Percentiles rank a stretch among this genome's conserved stretches.
phyloP scores from a whole-genome alignment of 2,888 invertebrate genomes.

The Apotomis betuletana region DNA sequence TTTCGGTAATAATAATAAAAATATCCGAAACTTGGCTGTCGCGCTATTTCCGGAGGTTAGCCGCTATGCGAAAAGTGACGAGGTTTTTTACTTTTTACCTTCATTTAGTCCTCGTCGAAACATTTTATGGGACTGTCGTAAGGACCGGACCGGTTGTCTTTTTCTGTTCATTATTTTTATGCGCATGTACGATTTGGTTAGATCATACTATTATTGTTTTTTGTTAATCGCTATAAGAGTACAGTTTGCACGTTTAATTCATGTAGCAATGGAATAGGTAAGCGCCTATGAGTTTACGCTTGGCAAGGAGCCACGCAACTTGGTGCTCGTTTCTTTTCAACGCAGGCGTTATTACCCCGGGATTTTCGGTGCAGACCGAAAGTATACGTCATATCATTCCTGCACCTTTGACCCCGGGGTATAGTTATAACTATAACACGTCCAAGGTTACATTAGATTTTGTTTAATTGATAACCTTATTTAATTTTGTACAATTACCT shows the following conservation, averaged over 20 bases:
- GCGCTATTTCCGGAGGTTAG: constrained; percentile 34
- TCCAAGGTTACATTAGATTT: not conserved
- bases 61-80: constrained; percentile 33
- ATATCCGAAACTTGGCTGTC: constrained; percentile 15
- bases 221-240: not conserved
- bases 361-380: no score
- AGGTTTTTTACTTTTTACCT: constrained; percentile 30
- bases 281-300: constrained; percentile 39
- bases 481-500: not conserved
- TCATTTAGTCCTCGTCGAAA: constrained; percentile 24
- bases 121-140: constrained; percentile 37
- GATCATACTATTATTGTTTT: not conserved
- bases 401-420: no score
- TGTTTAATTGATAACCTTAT: not conserved
- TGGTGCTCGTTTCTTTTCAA: constrained; percentile 12
- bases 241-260: not conserved
- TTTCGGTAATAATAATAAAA: not conserved
- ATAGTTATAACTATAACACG: not conserved
- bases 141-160: constrained; percentile 22
- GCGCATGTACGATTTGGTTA: constrained; percentile 6
- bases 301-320: constrained; percentile 32
- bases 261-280: constrained; percentile 14
- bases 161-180: constrained; percentile 14
- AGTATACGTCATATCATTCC: no score
- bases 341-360: constrained; percentile 32